Base-by-base conservation (phyloP, 2,888 invertebrate genomes). In the Epistrophe eligans region DNA sequence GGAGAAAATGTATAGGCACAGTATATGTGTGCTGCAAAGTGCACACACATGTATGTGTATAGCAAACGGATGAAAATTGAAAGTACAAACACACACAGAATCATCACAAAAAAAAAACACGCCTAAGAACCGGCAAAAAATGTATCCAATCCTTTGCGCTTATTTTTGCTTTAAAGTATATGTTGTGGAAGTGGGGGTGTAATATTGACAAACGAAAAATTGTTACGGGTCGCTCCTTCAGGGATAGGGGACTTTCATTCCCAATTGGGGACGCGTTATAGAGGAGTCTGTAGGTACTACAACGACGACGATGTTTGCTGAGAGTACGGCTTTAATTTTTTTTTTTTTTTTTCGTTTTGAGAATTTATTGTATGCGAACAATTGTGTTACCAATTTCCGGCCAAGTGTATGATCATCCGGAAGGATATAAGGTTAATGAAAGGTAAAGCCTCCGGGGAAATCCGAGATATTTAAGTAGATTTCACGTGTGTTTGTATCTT, bases 371-470 rank as follows among this genome's bases (percentile, higher is more conserved):
- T 87, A 79, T 87, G 83, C 76, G 87, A 87, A 79, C 83, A 87
- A 87, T 87, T 83, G 83, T 79, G 87, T 83, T 83, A 79, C 83
- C 83, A 83, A 87, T 87, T 83, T 83, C 83, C 87, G 87, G 87
- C 64, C 62, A 62, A 55, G 70, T 79, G 72, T 76, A 83, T 58
- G 83, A 79, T 87, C 79, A 87, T 77, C 87, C 87, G 82, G 77
- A 79, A 77, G 85, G 85, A 85, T 82, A 85, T 82, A 82, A 73
- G 82, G 85, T 85, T 85, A 85, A 85, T 85, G 85, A 85, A 85
- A 85, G 85, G 85, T 82, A 50, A 73, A 43, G 64, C 67, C 76
- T 55, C 57, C 19, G 40, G 85, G 85, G 77, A 81, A 73, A 81
- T 57, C 58, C 35, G 58, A 81, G 55, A 81, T 73, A 43, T 81